Base-by-base conservation (phyloP, 2,113 vertebrate species). In the Cyphomyrus plagiostoma region DNA sequence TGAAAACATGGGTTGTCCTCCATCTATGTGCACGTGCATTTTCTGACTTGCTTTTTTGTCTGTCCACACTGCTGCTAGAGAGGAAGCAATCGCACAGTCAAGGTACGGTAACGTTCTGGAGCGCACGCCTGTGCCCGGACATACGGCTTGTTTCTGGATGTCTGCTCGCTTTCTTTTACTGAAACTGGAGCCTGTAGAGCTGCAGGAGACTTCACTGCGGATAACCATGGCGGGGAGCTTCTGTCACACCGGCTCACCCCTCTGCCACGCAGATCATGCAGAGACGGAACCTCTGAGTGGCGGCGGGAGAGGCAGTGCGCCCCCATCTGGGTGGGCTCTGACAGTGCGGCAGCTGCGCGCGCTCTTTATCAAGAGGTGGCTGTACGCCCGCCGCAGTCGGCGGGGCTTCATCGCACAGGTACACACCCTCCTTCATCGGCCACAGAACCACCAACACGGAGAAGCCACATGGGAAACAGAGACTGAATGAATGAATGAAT, bases 341-440 rank as follows among this genome's bases (percentile, higher is more conserved):
- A 95, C 93, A 35, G 58, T 91, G 90, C 97, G 97, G 89, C 97
- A 98, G 93, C 95, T 98, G 89, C 93, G 94, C 1, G 97, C 97
- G 0, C 95, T 98, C 89, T 97, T 98, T 90, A 92, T 94, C 90
- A 98, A 98, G 92, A 95, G 97, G 58, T 95, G 96, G 92, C 96
- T 97, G 89, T 97, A 98, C 0, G 95, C 97, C 6, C 91, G 92
- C 0, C 95, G 97, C 74, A 98, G 97, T 92, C 96, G 93, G 89
- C 90, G 96, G 0, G 97, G 97, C 9, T 93, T 97, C 89, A 94
- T 98, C 0, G 96, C 97, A 0, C 97, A 99, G 96, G 98, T 97
- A 88, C 90, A 21, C 23, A 0, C 17, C 4, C 19, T 0, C 7
- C 42, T 9, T 23, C 39, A 21, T 23, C 5, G 15, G 1, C 42